Evolutionary conservation across 2,113 vertebrate genomes (phyloP).

Genomic region (Mastomys natalensis): DNA sequence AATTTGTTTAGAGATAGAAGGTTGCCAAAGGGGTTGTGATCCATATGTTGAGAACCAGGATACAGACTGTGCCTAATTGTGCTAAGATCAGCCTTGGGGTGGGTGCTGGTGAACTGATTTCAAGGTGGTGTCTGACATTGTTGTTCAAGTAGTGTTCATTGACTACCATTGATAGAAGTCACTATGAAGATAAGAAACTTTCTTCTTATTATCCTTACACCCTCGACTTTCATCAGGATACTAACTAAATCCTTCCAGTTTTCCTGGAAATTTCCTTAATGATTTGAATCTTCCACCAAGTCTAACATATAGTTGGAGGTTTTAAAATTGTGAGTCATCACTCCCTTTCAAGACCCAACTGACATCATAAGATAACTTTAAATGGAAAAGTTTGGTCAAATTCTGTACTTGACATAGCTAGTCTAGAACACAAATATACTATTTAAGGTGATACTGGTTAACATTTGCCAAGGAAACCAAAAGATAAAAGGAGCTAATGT

Average conservation of each 20-base stretch:
- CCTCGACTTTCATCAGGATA: not conserved
- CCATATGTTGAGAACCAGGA: not conserved
- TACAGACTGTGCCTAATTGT: not conserved
- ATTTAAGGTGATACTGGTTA: not conserved
- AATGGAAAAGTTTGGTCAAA: not conserved
- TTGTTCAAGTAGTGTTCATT: not conserved
- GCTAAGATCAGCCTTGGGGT: not conserved
- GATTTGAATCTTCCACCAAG: not conserved
- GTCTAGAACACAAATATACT: too few species aligned
- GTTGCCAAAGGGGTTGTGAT: not conserved
- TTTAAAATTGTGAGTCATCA: not conserved
- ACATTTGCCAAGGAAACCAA: not conserved
- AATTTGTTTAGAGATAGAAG: not conserved
- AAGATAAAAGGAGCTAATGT: not conserved
- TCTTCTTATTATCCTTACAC: not conserved
- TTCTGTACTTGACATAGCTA: not conserved
- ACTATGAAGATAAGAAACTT: not conserved
- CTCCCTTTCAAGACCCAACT: not conserved
- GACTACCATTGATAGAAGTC: not conserved
- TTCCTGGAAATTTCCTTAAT: not conserved
- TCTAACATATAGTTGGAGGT: not conserved
- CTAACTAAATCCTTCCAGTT: not conserved
- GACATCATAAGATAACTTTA: not conserved
- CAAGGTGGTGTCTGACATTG: fast-evolving
- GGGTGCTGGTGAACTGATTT: not conserved